Conservation (phyloP, 2,797 vertebrate species). For the Galago senegalensis region DNA sequence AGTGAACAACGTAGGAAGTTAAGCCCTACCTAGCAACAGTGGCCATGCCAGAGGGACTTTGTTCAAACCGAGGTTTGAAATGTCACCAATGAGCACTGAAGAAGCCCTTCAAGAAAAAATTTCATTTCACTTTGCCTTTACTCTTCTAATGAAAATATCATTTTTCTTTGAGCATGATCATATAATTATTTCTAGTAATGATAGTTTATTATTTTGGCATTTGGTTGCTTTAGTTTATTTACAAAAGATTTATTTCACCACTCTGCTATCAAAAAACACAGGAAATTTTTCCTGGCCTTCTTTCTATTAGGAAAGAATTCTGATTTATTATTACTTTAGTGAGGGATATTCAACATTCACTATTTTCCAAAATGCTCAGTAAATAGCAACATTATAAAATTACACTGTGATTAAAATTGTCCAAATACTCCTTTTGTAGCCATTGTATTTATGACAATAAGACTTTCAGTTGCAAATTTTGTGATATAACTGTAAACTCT, state of each 20-base stretch:
- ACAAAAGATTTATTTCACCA: not conserved
- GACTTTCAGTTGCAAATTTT: not conserved
- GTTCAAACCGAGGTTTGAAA: slow-evolving; percentile 52
- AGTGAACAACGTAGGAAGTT: slow-evolving; percentile 61
- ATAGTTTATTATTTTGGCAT: slow-evolving; percentile 12
- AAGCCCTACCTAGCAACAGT: slow-evolving; percentile 57
- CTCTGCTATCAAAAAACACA: slow-evolving; percentile 4
- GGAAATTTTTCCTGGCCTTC: not conserved
- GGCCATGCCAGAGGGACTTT: slow-evolving; percentile 8
- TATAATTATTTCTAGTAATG: slow-evolving; percentile 1
- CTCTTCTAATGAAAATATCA: slow-evolving; percentile 63
- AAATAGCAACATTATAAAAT: slow-evolving; percentile 49
- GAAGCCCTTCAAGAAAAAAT: not conserved
- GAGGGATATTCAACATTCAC: slow-evolving; percentile 6
- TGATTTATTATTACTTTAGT: not conserved
- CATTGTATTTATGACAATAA: slow-evolving; percentile 19
- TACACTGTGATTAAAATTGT: slow-evolving; percentile 31
- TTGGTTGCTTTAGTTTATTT: slow-evolving; percentile 49
- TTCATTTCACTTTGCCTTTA: slow-evolving; percentile 38
- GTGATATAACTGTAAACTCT: not conserved
- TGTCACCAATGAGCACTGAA: slow-evolving; percentile 8
- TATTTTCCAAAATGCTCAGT: slow-evolving; percentile 46
- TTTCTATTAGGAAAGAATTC: slow-evolving; percentile 22
- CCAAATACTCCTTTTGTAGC: slow-evolving; percentile 37
- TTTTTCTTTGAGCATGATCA: slow-evolving; percentile 60